Percentiles rank a stretch among this genome's conserved stretches.
Evolutionary conservation across 2,888 invertebrate species (phyloP).

Genomic region (Watsonalla binaria): DNA sequence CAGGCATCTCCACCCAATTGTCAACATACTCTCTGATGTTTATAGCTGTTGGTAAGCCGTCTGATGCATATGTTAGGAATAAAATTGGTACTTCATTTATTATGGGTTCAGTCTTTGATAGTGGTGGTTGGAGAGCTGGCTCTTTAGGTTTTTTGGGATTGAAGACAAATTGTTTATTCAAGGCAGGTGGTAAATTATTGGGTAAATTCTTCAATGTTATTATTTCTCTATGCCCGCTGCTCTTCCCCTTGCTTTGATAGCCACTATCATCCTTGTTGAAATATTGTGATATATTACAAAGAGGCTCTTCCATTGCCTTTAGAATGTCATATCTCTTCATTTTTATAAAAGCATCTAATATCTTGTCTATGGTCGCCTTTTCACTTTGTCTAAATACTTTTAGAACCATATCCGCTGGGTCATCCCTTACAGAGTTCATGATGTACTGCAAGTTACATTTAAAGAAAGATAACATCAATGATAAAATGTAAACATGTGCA

Average conservation of each 20-base stretch:
- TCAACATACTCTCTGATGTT: constrained; percentile 69
- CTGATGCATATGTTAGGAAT: constrained; percentile 75
- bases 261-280: constrained; percentile 68
- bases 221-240: constrained; percentile 51
- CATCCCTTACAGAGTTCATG: constrained; percentile 71
- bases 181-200: constrained; percentile 60
- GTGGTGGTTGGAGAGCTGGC: constrained; percentile 29
- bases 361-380: constrained; percentile 74
- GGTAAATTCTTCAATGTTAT: constrained; percentile 54
- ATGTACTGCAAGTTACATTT: constrained; percentile 56
- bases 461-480: not conserved
- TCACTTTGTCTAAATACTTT: constrained; percentile 73
- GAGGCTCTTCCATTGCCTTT: constrained; percentile 63
- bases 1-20: constrained; percentile 56
- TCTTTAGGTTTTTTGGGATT: constrained; percentile 44
- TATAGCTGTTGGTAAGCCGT: constrained; percentile 67
- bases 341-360: constrained; percentile 66
- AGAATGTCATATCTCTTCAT: constrained; percentile 74
- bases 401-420: constrained; percentile 74
- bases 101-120: constrained; percentile 28
- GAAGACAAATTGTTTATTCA: constrained; percentile 49
- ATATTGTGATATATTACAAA: constrained; percentile 52
- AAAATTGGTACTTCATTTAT: constrained; percentile 54
- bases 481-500: not conserved
- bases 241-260: constrained; percentile 57